phyloP scores from a whole-genome alignment of 30 jellyfish, hydroid and myxozoan genomes.

The Hydra vulgaris region DNA sequence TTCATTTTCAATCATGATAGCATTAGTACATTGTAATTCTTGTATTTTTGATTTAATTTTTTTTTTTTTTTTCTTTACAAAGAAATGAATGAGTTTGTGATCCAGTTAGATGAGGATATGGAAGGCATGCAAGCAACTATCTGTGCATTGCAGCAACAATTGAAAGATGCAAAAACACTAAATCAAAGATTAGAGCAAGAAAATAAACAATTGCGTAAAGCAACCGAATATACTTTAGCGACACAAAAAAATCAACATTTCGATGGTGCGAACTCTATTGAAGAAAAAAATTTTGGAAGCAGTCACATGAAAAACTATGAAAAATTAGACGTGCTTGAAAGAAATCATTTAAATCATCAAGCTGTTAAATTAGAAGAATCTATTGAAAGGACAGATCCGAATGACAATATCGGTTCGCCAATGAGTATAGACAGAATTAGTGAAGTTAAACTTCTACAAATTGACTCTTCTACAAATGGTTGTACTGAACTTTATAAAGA shows the following conservation, averaged over 20 bases:
- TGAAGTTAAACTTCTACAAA: background rate
- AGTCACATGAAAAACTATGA: background rate
- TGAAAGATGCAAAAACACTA: slow-evolving; percentile 36
- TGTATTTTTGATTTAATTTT: too few relatives aligned
- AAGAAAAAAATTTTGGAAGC: background rate
- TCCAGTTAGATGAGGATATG: slow-evolving; percentile 83
- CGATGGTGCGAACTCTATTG: background rate
- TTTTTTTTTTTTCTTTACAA: background rate
- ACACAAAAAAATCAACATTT: background rate
- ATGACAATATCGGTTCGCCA: background rate
- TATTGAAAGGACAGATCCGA: background rate
- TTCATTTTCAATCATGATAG: too few relatives aligned
- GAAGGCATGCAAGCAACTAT: slow-evolving; percentile 96
- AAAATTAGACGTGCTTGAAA: background rate
- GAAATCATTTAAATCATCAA: background rate
- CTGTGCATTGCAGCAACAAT: slow-evolving; percentile 71
- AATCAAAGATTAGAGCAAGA: slow-evolving; percentile 1
- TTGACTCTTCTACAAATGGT: background rate
- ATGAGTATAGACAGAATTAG: background rate
- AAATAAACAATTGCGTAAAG: slow-evolving; percentile 16
- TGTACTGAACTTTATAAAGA: background rate
- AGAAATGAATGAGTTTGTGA: slow-evolving; percentile 85
- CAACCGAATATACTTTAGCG: background rate
- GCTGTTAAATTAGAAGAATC: background rate
- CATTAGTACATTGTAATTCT: too few relatives aligned